Conservation (phyloP, 2,888 invertebrate genomes). For the Cybosia mesomella region DNA sequence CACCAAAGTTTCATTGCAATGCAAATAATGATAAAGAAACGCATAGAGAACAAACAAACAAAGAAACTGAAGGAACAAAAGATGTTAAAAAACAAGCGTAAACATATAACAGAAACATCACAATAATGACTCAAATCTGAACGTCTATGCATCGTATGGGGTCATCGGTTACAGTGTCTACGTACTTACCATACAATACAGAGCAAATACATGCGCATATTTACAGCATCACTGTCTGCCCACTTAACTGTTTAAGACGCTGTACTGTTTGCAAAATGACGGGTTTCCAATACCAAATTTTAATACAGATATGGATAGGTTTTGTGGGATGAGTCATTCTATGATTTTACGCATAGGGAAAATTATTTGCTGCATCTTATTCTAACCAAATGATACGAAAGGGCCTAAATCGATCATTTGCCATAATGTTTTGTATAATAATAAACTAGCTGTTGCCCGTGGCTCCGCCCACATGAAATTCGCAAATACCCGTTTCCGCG, state of each 20-base stretch:
- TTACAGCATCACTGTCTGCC: constrained; percentile 61
- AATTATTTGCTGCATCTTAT: background rate
- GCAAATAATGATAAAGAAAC: background rate
- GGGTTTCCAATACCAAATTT: constrained; percentile 37
- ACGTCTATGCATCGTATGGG: constrained; percentile 56
- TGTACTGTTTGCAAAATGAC: constrained; percentile 67
- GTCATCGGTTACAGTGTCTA: constrained; percentile 75
- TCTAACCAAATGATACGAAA: background rate
- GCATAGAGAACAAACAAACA: background rate
- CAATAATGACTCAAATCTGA: constrained; percentile 34
- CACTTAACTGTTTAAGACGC: constrained; percentile 49
- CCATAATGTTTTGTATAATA: background rate
- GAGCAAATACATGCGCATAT: constrained; percentile 75
- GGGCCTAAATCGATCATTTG: no score
- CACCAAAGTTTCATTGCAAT: background rate
- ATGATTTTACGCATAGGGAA: background rate
- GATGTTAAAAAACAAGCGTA: background rate
- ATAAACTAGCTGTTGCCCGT: no score
- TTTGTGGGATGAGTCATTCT: constrained; percentile 17
- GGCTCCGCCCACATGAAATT: no score
- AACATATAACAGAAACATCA: constrained; percentile 22
- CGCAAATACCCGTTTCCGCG: no score
- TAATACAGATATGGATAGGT: constrained; percentile 53
- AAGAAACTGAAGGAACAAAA: background rate
- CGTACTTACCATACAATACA: constrained; percentile 70